These are phyloP conservation scores for Oceanodroma tethys DNA, from an alignment of 2,113 vertebrate species.

Conservation along the genomic window DNA sequence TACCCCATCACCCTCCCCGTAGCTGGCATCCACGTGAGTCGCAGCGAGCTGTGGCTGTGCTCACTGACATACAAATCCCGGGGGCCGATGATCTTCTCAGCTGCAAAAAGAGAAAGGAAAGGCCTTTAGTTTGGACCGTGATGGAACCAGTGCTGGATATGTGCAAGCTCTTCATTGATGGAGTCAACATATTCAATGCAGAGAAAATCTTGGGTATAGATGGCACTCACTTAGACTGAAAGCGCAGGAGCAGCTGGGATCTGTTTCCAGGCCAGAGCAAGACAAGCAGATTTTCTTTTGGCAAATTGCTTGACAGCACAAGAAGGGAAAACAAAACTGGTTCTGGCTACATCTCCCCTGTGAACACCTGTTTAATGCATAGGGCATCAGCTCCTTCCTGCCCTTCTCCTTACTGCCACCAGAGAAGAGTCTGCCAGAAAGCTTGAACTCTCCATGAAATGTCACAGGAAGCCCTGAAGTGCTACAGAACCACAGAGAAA, in stretches of 20 bases:
- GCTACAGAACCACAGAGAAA: neutral
- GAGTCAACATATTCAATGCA: rapidly evolving
- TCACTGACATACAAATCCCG: slow-evolving; percentile 78
- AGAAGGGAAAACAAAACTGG: neutral
- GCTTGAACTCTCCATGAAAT: neutral
- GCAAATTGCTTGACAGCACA: neutral
- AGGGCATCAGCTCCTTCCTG: neutral
- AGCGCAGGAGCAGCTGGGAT: neutral
- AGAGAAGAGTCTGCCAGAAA: neutral
- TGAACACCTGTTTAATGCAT: neutral
- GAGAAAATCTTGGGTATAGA: neutral
- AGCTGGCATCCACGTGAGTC: slow-evolving; percentile 82
- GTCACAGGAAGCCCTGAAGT: neutral
- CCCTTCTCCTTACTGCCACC: neutral
- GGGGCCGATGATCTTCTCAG: slow-evolving; percentile 72
- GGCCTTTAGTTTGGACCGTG: neutral
- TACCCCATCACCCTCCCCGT: slow-evolving; percentile 81
- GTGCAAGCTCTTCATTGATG: neutral
- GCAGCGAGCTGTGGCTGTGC: slow-evolving; percentile 76
- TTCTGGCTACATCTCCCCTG: neutral
- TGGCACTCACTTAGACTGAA: neutral
- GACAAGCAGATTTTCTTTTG: neutral
- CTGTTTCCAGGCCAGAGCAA: neutral
- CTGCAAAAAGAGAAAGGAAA: slow-evolving; percentile 41
- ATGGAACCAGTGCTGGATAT: rapidly evolving